Evolutionary conservation across 2,113 vertebrate genomes (phyloP).

Genomic region (Sterna hirundo): DNA sequence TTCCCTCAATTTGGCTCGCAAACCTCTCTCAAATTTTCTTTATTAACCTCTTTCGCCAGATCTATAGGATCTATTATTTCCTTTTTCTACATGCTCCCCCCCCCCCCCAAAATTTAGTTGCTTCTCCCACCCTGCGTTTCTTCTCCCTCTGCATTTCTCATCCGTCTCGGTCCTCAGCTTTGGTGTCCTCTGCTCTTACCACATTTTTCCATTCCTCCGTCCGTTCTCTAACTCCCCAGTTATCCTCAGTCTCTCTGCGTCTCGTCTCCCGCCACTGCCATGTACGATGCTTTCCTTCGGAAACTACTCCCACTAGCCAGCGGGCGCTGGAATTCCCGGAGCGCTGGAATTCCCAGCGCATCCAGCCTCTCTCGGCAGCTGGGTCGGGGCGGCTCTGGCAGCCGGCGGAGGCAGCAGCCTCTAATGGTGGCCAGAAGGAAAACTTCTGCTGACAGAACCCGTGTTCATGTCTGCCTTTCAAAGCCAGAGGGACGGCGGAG

Average conservation of each 20-base stretch:
- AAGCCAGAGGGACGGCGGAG: not conserved
- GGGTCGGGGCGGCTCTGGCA: not conserved
- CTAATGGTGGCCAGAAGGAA: slow-evolving; percentile 21
- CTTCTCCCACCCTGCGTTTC: not conserved
- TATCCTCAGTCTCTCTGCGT: slow-evolving; percentile 42
- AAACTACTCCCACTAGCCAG: not conserved
- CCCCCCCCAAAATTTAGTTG: not conserved
- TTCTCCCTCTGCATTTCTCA: not conserved
- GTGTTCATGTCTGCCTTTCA: not conserved
- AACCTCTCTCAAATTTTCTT: not conserved
- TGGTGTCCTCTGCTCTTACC: slow-evolving; percentile 31
- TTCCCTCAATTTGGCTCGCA: not conserved
- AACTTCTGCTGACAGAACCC: not conserved
- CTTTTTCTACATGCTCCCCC: not conserved
- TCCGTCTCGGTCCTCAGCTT: not conserved
- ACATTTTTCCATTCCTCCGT: slow-evolving; percentile 63
- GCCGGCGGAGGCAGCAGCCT: not conserved
- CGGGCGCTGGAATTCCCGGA: not conserved
- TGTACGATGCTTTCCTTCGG: not conserved
- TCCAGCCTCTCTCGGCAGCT: not conserved
- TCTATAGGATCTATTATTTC: not conserved
- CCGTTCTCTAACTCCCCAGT: slow-evolving; percentile 33
- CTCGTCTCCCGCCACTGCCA: slow-evolving; percentile 8
- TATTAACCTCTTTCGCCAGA: not conserved
- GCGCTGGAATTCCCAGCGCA: not conserved